Evolutionary conservation across 2,888 invertebrate species (phyloP).

Genomic region (Stenodera caucasica): DNA sequence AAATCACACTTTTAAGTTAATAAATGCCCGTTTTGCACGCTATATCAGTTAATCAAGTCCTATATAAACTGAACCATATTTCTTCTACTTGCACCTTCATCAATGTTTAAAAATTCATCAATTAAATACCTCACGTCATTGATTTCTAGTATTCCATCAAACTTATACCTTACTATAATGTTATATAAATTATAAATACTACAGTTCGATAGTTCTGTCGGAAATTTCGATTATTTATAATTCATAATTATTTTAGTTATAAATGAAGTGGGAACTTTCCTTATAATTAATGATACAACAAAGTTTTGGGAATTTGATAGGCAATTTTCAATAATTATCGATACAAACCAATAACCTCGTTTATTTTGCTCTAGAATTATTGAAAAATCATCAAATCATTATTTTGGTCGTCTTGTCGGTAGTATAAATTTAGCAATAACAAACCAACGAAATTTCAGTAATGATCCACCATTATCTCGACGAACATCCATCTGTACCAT

Average conservation of each 20-base stretch:
- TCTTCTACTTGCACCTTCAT: not conserved
- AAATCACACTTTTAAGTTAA: conserved; percentile 36
- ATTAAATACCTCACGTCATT: too few relatives aligned
- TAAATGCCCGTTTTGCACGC: conserved; percentile 30
- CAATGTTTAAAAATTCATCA: not conserved
- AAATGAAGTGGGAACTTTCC: not conserved
- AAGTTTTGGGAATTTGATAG: not conserved
- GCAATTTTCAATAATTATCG: too few relatives aligned
- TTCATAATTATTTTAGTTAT: not conserved
- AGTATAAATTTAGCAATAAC: conserved; percentile 7
- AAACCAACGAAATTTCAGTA: conserved; percentile 14
- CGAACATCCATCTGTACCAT: conserved; percentile 14
- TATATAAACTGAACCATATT: too few relatives aligned
- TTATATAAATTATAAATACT: not conserved
- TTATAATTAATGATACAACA: not conserved
- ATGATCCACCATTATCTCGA: not conserved
- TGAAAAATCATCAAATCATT: too few relatives aligned
- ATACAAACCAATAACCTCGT: too few relatives aligned
- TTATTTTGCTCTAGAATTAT: too few relatives aligned
- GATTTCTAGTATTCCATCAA: not conserved
- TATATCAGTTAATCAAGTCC: conserved; percentile 12
- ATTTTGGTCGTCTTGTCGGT: not conserved
- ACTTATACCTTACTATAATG: not conserved
- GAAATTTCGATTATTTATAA: too few relatives aligned
- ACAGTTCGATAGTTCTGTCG: not conserved